phyloP scores from a whole-genome alignment of 2,113 vertebrate species.

The Ceuthmochares aereus region DNA sequence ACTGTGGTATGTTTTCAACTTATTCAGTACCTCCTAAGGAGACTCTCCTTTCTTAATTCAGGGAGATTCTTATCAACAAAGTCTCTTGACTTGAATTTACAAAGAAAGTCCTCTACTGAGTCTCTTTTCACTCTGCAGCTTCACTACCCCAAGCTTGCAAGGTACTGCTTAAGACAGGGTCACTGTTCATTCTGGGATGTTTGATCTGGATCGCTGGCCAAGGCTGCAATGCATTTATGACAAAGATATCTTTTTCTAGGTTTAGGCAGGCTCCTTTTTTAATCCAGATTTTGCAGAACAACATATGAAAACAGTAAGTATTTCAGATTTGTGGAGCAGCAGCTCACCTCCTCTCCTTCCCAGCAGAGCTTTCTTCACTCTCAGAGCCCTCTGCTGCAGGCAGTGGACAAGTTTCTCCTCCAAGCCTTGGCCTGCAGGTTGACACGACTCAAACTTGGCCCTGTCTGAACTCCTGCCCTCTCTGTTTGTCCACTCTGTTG shows the following conservation, averaged over 20 bases:
- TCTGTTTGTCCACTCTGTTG: accelerated
- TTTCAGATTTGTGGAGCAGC: background rate
- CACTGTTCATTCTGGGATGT: background rate
- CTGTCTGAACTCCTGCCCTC: background rate
- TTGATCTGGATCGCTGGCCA: background rate
- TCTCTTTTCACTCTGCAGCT: background rate
- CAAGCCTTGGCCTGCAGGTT: background rate
- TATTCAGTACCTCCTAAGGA: background rate
- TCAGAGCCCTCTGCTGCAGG: background rate
- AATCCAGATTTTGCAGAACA: background rate
- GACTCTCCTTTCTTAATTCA: background rate
- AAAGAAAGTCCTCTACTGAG: background rate
- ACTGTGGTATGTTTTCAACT: background rate
- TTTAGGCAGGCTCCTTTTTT: background rate
- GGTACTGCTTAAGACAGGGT: background rate
- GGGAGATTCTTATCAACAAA: background rate
- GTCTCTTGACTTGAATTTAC: background rate
- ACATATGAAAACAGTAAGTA: background rate
- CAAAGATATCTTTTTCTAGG: background rate
- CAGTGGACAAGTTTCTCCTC: background rate
- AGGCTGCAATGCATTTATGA: accelerated
- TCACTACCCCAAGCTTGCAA: background rate
- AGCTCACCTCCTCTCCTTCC: background rate
- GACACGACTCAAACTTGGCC: background rate
- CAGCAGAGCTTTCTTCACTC: background rate